These are phyloP conservation scores for Fragum sueziense DNA, from an alignment of 2,888 invertebrate genomes.

Conservation along the genomic window DNA sequence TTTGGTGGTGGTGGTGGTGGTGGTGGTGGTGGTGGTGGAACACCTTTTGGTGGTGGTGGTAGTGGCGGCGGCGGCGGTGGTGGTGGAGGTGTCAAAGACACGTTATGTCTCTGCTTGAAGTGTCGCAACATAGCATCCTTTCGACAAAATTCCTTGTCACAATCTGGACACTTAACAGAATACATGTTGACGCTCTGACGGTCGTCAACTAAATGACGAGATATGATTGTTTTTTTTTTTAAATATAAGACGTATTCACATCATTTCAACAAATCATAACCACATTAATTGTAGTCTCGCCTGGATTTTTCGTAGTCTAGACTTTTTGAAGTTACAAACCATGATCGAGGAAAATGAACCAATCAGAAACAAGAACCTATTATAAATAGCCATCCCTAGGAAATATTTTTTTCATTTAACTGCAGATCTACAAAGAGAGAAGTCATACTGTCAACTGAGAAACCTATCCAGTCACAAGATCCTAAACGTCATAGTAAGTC, in stretches of 20 bases:
- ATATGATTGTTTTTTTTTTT: neutral
- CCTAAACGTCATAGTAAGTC: too few relatives aligned
- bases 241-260: neutral
- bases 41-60: constrained; percentile 23
- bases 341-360: too few relatives aligned
- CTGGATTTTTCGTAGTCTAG: too few relatives aligned
- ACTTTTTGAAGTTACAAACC: too few relatives aligned
- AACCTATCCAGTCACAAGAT: too few relatives aligned
- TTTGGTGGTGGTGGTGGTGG: constrained; percentile 3
- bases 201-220: neutral
- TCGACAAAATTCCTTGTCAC: neutral
- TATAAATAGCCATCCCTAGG: too few relatives aligned
- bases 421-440: too few relatives aligned
- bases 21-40: neutral
- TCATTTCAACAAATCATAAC: too few relatives aligned
- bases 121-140: constrained; percentile 25
- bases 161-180: constrained; percentile 16
- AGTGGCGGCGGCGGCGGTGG: constrained; percentile 5
- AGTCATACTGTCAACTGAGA: too few relatives aligned
- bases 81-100: neutral
- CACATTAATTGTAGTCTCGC: too few relatives aligned
- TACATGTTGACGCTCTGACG: constrained; percentile 18
- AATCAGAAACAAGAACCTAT: too few relatives aligned
- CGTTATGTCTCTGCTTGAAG: constrained; percentile 5
- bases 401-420: too few relatives aligned